Evolutionary conservation across 2,888 invertebrate species (phyloP).

Genomic region (Luperina testacea): DNA sequence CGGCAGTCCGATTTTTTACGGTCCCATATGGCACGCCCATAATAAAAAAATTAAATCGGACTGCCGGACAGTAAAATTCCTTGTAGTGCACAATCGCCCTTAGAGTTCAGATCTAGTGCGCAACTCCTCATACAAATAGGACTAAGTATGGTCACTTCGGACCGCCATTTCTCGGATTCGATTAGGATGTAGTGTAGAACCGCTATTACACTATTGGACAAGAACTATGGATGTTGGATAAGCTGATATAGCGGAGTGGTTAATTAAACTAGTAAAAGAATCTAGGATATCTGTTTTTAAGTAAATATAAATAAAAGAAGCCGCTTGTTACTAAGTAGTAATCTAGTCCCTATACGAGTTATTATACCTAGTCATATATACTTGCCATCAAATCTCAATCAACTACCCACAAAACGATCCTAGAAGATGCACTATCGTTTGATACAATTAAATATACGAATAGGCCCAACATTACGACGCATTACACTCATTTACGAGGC

Average conservation of each 20-base stretch:
- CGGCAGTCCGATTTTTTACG: too few relatives aligned
- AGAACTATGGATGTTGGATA: background rate
- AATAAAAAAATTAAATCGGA: too few relatives aligned
- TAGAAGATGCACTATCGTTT: slow-evolving; percentile 33
- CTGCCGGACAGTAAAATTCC: too few relatives aligned
- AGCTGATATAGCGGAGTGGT: background rate
- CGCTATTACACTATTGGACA: rapidly evolving
- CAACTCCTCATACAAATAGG: too few relatives aligned
- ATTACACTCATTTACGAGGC: slow-evolving; percentile 30
- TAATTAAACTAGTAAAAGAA: background rate
- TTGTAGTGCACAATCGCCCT: too few relatives aligned
- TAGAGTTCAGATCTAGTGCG: too few relatives aligned
- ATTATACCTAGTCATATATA: background rate
- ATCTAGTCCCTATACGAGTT: background rate
- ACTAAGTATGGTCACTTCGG: too few relatives aligned
- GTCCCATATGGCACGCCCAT: too few relatives aligned
- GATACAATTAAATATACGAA: slow-evolving; percentile 34
- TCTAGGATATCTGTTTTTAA: background rate
- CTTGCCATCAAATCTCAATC: slow-evolving; percentile 8
- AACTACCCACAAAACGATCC: slow-evolving; percentile 4
- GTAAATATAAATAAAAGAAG: background rate
- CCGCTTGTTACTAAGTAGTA: background rate
- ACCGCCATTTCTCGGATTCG: too few relatives aligned
- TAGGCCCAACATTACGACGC: slow-evolving; percentile 40
- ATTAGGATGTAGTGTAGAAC: too few relatives aligned